Evolutionary conservation across 2,888 invertebrate species (phyloP).

Genomic region (Melikaiella ostensackeni): DNA sequence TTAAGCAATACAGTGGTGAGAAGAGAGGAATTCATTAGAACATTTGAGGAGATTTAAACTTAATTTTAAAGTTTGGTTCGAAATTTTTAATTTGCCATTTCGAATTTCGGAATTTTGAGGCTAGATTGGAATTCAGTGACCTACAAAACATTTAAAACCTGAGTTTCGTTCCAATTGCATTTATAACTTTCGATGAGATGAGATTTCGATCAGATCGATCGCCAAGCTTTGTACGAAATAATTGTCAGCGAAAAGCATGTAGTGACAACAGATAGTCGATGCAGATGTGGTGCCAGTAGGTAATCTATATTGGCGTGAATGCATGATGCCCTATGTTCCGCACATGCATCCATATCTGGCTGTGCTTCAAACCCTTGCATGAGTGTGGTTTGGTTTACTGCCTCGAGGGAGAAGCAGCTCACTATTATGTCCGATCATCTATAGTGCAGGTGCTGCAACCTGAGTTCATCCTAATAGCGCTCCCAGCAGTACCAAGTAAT

Average conservation of each 20-base stretch:
- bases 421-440: slow-evolving; percentile 58
- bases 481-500: background rate
- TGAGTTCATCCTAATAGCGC: slow-evolving; percentile 1
- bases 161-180: no score
- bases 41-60: no score
- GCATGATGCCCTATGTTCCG: slow-evolving; percentile 53
- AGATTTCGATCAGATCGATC: no score
- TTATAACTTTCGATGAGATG: no score
- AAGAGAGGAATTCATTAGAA: no score
- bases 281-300: slow-evolving; percentile 51
- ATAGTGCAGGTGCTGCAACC: slow-evolving; percentile 31
- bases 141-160: background rate
- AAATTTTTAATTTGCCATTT: no score
- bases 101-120: no score
- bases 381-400: slow-evolving; percentile 55
- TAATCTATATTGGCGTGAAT: slow-evolving; percentile 62
- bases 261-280: background rate
- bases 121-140: no score
- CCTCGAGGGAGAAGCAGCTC: slow-evolving; percentile 59
- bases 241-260: background rate
- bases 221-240: background rate
- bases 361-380: slow-evolving; percentile 45
- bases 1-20: no score
- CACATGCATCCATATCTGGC: slow-evolving; percentile 60
- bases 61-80: no score